Percentiles rank a stretch among this genome's conserved stretches.
phyloP scores from a whole-genome alignment of 2,888 invertebrate species.

The Brachyopa scutellaris region DNA sequence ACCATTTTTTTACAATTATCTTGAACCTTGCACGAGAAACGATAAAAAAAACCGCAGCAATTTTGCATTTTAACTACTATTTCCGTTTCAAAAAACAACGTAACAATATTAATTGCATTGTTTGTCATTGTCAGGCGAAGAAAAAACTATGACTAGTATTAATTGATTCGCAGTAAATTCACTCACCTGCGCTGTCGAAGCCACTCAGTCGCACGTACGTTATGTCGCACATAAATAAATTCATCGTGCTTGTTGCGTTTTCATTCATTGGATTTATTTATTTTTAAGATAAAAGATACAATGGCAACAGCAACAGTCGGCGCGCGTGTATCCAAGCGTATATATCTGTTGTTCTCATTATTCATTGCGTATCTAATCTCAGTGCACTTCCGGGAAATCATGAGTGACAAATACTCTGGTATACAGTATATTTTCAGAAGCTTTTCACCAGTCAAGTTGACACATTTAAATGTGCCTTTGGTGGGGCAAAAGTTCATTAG shows the following conservation, averaged over 20 bases:
- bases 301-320: not conserved
- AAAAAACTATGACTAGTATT: no score
- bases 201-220: constrained; percentile 31
- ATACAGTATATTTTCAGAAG: constrained; percentile 12
- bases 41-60: constrained; percentile 1
- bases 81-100: constrained; percentile 32
- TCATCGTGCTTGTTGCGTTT: constrained; percentile 9
- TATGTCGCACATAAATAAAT: constrained; percentile 4
- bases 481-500: constrained; percentile 11
- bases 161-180: no score
- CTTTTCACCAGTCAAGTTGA: not conserved
- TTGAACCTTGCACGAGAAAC: constrained; percentile 12
- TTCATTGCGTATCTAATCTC: constrained; percentile 15
- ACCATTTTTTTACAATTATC: not conserved
- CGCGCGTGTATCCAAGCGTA: constrained; percentile 19
- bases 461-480: constrained; percentile 4
- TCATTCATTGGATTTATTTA: constrained; percentile 31
- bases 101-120: not conserved
- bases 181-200: no score
- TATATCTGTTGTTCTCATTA: constrained; percentile 31
- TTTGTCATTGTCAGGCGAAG: no score
- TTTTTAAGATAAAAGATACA: constrained; percentile 22
- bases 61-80: not conserved
- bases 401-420: constrained; percentile 22
- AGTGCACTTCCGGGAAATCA: constrained; percentile 48